Base-by-base conservation (phyloP, 1,140 invertebrate species). In the Solenopsis invicta region DNA sequence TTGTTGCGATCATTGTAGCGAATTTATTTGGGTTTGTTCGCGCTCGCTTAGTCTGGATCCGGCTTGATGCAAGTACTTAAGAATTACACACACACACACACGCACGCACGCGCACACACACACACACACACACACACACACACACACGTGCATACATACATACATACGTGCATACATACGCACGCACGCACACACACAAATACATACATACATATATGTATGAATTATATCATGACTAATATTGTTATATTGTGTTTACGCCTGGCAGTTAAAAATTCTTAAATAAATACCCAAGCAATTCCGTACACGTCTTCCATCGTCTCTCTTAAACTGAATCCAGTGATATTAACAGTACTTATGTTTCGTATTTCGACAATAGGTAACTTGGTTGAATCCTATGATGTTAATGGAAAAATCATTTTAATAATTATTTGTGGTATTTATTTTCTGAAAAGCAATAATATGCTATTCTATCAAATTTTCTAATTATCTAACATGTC, bases 331-430 rank as follows among this genome's bases (percentile, higher is more conserved):
- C 77, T 91, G 8, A 91, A n/a, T 18, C 80, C 90, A 0, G 90
- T 91, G 9, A 91, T 89, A 50, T 91, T 91, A 18, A 48, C 62
- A 8, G 52, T 87, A 0, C 41, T 61, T 41, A 41, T 1, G 13
- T 82, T 82, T 13, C 67, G 76, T 18, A 89, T 6, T 0, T 77
- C 34, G 5, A 48, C 13, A 2, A 91, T 66, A 9, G 85, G 62
- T 24, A 91, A 24, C 29, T 85, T 81, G 6, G 80, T 54, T 37
- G 89, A 67, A 56, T 91, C 90, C 90, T 91, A 50, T 6, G 4
- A 54, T 48, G 29, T 62, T 12, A 45, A 59, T 48, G 4, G 10
- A 67, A 54, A 67, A 24, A 72, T 84, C 72, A 67, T 72, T 86
- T 74, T 1, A 74, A 80, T 74, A 88, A 52, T 2, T 59, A 10